Conservation (phyloP, 2,797 vertebrate species). For the Hemibagrus guttatus region DNA sequence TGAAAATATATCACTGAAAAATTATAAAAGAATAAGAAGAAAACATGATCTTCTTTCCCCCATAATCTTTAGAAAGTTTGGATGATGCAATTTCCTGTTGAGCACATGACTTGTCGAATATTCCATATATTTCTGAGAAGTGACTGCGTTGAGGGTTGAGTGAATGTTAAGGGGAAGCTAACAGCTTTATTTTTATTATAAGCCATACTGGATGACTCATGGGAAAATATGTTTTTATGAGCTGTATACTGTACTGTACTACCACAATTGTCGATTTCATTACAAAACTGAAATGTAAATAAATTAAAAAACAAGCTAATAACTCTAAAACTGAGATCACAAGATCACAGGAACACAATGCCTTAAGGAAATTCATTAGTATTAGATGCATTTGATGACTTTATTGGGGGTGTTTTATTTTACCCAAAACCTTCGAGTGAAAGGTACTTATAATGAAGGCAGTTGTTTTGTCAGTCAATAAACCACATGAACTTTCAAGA, state of each 20-base stretch:
- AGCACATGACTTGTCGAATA: neutral
- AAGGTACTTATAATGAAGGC: neutral
- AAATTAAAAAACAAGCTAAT: neutral
- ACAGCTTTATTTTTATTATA: neutral
- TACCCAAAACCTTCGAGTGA: neutral
- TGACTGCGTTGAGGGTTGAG: neutral
- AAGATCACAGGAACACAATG: neutral
- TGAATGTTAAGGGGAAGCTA: neutral
- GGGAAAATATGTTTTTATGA: neutral
- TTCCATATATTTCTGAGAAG: neutral
- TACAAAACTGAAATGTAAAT: neutral
- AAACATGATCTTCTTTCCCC: no score
- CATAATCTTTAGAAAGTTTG: neutral
- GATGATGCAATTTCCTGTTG: neutral
- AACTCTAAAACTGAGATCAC: neutral
- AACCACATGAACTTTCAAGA: slow-evolving; percentile 6
- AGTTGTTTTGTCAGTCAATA: slow-evolving; percentile 14
- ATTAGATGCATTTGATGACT: neutral
- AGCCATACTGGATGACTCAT: neutral
- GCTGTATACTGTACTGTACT: no score
- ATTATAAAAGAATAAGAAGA: neutral
- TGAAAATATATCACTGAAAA: neutral
- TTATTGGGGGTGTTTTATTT: neutral
- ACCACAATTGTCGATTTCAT: neutral
- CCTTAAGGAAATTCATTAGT: neutral